Evolutionary conservation across 2,113 vertebrate species (phyloP).

Genomic region (Malurus melanocephalus): DNA sequence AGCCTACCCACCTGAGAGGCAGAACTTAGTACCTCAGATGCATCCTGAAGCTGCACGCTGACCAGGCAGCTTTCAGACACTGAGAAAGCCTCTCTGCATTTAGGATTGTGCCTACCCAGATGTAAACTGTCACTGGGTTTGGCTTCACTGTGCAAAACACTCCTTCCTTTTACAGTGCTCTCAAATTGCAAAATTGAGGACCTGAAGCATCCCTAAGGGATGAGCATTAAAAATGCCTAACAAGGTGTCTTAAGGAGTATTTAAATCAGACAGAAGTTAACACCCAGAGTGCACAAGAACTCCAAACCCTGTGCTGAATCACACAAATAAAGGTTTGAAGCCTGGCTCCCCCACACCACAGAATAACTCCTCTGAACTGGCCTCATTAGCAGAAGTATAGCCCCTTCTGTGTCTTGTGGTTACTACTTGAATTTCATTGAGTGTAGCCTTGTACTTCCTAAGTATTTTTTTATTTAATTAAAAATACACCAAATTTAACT

Average conservation of each 20-base stretch:
- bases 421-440: neutral
- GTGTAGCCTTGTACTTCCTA: neutral
- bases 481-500: neutral
- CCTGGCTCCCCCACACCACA: neutral
- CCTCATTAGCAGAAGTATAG: neutral
- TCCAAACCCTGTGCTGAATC: neutral
- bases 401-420: neutral
- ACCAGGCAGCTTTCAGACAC: neutral
- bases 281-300: neutral
- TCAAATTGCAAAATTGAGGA: neutral
- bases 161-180: neutral
- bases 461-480: neutral
- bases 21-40: neutral
- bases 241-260: neutral
- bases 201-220: neutral
- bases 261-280: neutral
- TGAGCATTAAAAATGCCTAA: neutral
- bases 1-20: neutral
- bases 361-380: neutral
- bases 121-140: neutral
- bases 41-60: neutral
- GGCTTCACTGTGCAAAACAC: neutral
- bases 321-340: neutral
- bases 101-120: neutral
- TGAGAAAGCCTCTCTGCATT: neutral